Evolutionary conservation across 92 coral and sea anemone species (phyloP), one percentile per base, ranked within the genome.

Genomic region (Epizoanthus stellaris): DNA sequence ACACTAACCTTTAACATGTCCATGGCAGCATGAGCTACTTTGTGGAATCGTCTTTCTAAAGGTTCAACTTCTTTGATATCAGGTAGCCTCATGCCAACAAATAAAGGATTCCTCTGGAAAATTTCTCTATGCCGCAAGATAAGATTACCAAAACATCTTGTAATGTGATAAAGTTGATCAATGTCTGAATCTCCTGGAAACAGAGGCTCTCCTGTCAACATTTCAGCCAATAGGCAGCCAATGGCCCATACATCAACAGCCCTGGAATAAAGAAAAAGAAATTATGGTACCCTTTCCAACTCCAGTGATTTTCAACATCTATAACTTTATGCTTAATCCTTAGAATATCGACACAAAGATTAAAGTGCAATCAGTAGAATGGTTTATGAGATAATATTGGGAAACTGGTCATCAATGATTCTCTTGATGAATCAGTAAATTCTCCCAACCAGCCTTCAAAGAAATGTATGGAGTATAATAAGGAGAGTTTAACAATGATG

Each of bases 141-240:
- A 69, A 97, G 89, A 45, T 95, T 93, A 25, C 99, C 99, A 93
- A 94, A 93, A 93, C 97, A 93, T 87, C 95, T 94, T 59, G 90
- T 76, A 87, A 97, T 97, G 70, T 94, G 99, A 85, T 97, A 97
- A 5, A 97, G 87, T 82, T 97, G 99, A 84, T 97, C 99, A 75
- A 97, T 97, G 75, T 97, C 99, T 49, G 99, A 97, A 75, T 97
- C 99, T n/a, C 99, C 99, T 11, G 99, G 99, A 77, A 97, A 97
- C 80, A 97, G 82, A 3, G 99, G 99, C 67, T 97, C 99, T 21
- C 99, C 99, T 56, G 99, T 94, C 45, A 94, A 87, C 90, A 95
- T 93, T 70, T 97, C 99, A 16, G 98, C 95, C 88, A 97, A 80
- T 64, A 97, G 90, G 82, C 99, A 97, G 30, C 99, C 99, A 70